Conservation (phyloP, 2,888 invertebrate genomes). For the Drosophila pseudotalamancana region DNA sequence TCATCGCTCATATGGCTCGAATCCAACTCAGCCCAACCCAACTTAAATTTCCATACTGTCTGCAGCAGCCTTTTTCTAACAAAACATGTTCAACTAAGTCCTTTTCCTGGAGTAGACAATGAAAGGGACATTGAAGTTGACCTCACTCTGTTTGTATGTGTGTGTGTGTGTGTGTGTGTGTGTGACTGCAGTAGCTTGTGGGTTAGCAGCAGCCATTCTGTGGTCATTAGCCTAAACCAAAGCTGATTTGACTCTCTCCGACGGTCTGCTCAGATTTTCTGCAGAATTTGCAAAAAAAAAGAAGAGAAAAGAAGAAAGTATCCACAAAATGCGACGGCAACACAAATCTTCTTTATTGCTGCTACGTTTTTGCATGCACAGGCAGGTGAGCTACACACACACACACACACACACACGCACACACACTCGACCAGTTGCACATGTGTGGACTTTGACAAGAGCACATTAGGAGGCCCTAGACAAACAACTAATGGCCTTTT, state of each 20-base stretch:
- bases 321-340: constrained; percentile 75
- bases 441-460: constrained; percentile 68
- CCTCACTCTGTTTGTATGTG: constrained; percentile 15
- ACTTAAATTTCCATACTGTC: constrained; percentile 28
- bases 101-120: constrained; percentile 44
- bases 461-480: constrained; percentile 72
- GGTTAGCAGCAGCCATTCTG: constrained; percentile 71
- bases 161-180: constrained; percentile 24
- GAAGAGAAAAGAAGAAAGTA: constrained; percentile 31
- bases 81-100: constrained; percentile 44
- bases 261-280: constrained; percentile 58
- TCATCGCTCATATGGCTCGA: constrained; percentile 41
- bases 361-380: constrained; percentile 72
- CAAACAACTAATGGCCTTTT: constrained; percentile 79
- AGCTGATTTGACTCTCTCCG: constrained; percentile 66
- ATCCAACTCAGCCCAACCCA: not conserved
- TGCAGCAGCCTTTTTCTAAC: constrained; percentile 13
- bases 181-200: constrained; percentile 68
- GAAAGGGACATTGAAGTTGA: constrained; percentile 62
- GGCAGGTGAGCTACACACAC: constrained; percentile 42
- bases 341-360: constrained; percentile 78
- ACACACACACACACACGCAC: constrained; percentile 4
- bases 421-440: constrained; percentile 19
- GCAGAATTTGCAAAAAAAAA: constrained; percentile 61
- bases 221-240: constrained; percentile 79